Base-by-base conservation (phyloP, 2,113 vertebrate species). In the Ceyx margarethae region DNA sequence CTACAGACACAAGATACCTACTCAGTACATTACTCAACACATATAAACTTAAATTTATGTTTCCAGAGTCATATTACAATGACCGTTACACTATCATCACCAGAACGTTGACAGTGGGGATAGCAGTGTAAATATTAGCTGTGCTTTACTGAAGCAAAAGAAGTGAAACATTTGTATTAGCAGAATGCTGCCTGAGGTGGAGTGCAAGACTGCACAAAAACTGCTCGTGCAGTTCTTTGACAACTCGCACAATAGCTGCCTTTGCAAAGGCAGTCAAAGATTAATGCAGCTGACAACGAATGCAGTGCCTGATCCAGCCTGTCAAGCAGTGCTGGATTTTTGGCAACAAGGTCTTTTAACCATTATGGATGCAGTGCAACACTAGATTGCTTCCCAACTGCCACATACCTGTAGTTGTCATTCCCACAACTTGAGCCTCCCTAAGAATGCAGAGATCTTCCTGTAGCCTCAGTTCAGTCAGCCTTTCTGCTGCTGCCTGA, bases 381-480 rank as follows among this genome's bases (percentile, higher is more conserved):
- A 72, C 15, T 78, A 20, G 42, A 76, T 50, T 72, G 50, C 21
- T 64, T 83, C 65, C 76, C 45, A 69, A 5, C 46, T 54, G 61
- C 77, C 61, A 37, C 86, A 82, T 43, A 98, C 98, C 98, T 84
- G 99, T 99, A 89, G 99, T 99, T 28, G 99, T 99, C 99, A 99
- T 99, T 58, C 99, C 99, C 40, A 99, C 97, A n/a, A 99, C 96
- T 91, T 75, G 96, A 61, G 99, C 98, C 18, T 95, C 42, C 89
- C 93, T 85, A 18, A 99, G 97, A 69, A 99, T 96, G 60, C 90
- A 94, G 33, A 99, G 91, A 88, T 98, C 98, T 91, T 99, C 97
- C 8, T 98, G 97, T 31, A 97, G 95, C 86, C 97, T 98, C 58
- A 99, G 91, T 69, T 99, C 98, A 11, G 98, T 91, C 94, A 99